These are phyloP conservation scores for Lophius americanus DNA, from an alignment of 2,797 vertebrate species.

Conservation along the genomic window DNA sequence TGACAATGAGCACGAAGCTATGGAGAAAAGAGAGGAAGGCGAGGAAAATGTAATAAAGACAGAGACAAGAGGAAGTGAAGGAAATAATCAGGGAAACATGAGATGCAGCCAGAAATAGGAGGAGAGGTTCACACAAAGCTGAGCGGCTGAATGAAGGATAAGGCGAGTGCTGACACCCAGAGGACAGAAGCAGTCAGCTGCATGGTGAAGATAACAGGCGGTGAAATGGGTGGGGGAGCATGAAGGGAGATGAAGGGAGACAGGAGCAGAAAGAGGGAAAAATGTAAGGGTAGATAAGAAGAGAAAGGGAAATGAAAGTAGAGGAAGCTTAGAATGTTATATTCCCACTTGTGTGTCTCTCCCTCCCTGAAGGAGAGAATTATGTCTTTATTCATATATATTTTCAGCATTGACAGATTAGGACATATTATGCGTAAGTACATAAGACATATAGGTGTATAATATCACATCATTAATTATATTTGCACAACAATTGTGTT, in stretches of 20 bases:
- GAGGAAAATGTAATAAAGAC: slow-evolving; percentile 34
- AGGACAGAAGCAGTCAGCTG: slow-evolving; percentile 82
- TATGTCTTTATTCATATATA: not conserved
- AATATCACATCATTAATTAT: not conserved
- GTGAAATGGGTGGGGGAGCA: slow-evolving; percentile 37
- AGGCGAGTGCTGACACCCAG: slow-evolving; percentile 87
- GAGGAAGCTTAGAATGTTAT: slow-evolving; percentile 11
- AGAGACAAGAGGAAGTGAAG: slow-evolving; percentile 27
- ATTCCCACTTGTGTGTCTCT: slow-evolving; percentile 11
- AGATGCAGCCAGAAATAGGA: slow-evolving; percentile 52
- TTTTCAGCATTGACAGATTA: not conserved
- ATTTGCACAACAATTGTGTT: not conserved
- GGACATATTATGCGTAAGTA: not conserved
- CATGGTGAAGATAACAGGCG: slow-evolving; percentile 70
- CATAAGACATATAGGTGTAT: not conserved
- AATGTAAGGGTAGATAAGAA: slow-evolving; percentile 55
- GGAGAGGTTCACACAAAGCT: slow-evolving; percentile 47
- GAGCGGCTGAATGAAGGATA: slow-evolving; percentile 70
- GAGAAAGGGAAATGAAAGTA: slow-evolving; percentile 41
- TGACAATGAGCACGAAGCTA: slow-evolving; percentile 28
- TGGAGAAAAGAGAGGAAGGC: not conserved
- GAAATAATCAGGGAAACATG: slow-evolving; percentile 56
- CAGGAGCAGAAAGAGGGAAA: slow-evolving; percentile 47
- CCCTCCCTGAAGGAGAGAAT: slow-evolving; percentile 2
- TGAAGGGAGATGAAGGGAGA: slow-evolving; percentile 41